Conservation (phyloP, 2,113 vertebrate genomes). For the Siniperca knerii region DNA sequence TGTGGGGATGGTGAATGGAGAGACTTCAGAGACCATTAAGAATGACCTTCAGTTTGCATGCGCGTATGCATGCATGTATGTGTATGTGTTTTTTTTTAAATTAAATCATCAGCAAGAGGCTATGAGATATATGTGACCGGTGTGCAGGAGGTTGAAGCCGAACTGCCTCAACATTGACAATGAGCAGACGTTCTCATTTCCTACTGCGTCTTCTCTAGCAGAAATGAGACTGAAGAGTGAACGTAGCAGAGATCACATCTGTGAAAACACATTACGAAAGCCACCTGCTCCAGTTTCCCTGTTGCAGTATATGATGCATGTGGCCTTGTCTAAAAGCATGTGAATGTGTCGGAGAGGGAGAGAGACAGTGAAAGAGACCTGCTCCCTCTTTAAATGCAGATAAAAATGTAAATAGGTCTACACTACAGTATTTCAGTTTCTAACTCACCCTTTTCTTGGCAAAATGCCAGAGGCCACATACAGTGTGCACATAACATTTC, state of each 20-base stretch:
- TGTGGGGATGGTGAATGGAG: constrained; percentile 63
- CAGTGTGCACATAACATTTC: constrained; percentile 18
- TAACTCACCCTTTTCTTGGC: not conserved
- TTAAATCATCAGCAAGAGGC: constrained; percentile 39
- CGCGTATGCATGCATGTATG: constrained; percentile 17
- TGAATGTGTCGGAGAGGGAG: not conserved
- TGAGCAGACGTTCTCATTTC: constrained; percentile 56
- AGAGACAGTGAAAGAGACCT: constrained; percentile 9
- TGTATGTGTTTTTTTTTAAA: constrained; percentile 25
- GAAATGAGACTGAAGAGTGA: constrained; percentile 38
- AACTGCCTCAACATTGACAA: constrained; percentile 50
- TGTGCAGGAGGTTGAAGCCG: constrained; percentile 17
- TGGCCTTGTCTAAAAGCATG: constrained; percentile 18
- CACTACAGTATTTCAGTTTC: not conserved
- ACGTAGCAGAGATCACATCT: constrained; percentile 53
- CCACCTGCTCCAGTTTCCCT: constrained; percentile 40
- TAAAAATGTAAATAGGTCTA: not conserved
- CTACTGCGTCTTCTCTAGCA: constrained; percentile 20
- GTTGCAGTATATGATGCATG: constrained; percentile 20
- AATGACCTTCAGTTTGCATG: constrained; percentile 65
- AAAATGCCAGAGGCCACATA: constrained; percentile 19
- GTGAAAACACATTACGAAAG: constrained; percentile 62
- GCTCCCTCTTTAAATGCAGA: constrained; percentile 1
- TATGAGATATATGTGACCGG: constrained; percentile 57
- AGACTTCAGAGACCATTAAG: constrained; percentile 64